Percentiles rank a stretch among this genome's conserved stretches.
These are phyloP conservation scores for Neelides sp. DNA, from an alignment of 1,140 invertebrate genomes.

Conservation along the genomic window DNA sequence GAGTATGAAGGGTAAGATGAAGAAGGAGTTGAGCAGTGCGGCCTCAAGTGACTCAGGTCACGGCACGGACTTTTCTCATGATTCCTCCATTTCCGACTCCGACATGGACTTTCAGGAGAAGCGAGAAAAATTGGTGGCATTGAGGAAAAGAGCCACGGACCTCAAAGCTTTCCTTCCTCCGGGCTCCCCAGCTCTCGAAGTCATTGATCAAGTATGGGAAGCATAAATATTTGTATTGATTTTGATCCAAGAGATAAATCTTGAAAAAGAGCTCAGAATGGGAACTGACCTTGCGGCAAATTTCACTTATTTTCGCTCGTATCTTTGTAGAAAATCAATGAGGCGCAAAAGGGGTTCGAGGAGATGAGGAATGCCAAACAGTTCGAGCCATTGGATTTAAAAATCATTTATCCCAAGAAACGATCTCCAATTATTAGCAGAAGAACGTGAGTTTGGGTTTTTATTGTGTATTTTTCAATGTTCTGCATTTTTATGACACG, in stretches of 20 bases:
- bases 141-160: constrained; percentile 25
- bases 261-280: not conserved
- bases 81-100: constrained; percentile 29
- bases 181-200: constrained; percentile 24
- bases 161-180: constrained; percentile 27
- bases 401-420: constrained; percentile 27
- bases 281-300: too few species aligned
- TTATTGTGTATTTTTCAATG: too few species aligned
- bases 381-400: constrained; percentile 20
- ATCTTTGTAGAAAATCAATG: constrained; percentile 22
- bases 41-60: constrained; percentile 29
- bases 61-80: constrained; percentile 30
- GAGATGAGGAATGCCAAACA: constrained; percentile 10
- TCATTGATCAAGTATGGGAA: constrained; percentile 22
- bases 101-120: constrained; percentile 28
- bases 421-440: constrained; percentile 7
- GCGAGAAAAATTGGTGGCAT: constrained; percentile 21
- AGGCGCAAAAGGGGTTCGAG: constrained; percentile 29
- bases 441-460: constrained; percentile 7
- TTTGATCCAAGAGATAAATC: not conserved
- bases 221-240: not conserved
- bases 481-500: too few species aligned
- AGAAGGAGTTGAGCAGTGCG: constrained; percentile 27
- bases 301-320: constrained; percentile 6
- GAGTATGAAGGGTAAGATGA: constrained; percentile 13